Percentiles rank a stretch among this genome's conserved stretches.
Evolutionary conservation across 2,113 vertebrate species (phyloP).

Genomic region (Mystacornis crossleyi): DNA sequence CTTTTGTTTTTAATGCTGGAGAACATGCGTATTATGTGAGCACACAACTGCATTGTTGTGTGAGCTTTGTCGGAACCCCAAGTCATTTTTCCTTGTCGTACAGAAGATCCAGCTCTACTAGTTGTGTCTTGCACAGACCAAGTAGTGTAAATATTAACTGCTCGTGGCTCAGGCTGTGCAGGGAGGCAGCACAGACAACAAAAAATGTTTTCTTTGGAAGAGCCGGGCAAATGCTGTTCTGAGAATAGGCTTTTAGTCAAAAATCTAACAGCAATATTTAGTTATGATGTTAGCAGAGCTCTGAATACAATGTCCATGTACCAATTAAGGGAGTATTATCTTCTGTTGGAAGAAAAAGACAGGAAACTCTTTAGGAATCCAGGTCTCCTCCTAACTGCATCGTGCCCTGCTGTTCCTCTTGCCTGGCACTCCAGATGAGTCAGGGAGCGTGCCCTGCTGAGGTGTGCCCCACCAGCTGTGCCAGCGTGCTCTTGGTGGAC

Average conservation of each 20-base stretch:
- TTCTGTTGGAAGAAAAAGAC: not conserved
- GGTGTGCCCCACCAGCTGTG: not conserved
- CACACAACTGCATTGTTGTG: not conserved
- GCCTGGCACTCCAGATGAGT: accelerated
- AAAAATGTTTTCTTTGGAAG: not conserved
- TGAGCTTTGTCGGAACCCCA: not conserved
- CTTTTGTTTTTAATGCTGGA: not conserved
- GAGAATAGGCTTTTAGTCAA: not conserved
- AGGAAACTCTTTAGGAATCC: not conserved
- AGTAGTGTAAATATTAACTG: not conserved
- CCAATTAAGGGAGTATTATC: not conserved
- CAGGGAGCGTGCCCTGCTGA: not conserved
- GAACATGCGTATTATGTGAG: accelerated
- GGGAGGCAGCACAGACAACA: not conserved
- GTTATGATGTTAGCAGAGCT: not conserved
- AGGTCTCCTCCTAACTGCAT: accelerated
- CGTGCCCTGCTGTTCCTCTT: not conserved
- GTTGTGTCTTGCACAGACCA: not conserved
- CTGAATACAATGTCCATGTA: not conserved
- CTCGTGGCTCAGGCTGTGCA: not conserved
- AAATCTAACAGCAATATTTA: not conserved
- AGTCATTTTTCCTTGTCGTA: not conserved
- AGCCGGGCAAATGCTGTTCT: not conserved
- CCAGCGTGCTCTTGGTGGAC: not conserved
- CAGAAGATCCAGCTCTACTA: not conserved